phyloP scores from a whole-genome alignment of 2,888 invertebrate genomes.

The Lasioglossum pauxillum region DNA sequence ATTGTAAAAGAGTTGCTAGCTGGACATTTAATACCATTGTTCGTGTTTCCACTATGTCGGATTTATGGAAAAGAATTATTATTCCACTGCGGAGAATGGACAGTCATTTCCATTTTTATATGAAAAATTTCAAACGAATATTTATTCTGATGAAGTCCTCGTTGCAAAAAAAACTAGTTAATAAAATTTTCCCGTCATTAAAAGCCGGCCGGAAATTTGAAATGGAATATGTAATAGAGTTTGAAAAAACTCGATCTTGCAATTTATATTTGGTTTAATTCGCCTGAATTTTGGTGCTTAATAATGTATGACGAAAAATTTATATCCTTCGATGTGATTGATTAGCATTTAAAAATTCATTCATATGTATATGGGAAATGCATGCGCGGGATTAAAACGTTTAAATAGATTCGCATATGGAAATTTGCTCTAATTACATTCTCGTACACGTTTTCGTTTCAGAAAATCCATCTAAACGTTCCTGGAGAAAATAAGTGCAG shows the following conservation, averaged over 20 bases:
- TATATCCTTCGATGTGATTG: neutral
- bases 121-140: neutral
- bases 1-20: neutral
- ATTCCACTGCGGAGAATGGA: neutral
- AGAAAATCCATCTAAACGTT: too few relatives aligned
- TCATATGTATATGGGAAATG: neutral
- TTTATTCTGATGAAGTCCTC: neutral
- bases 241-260: neutral
- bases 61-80: neutral
- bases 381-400: neutral
- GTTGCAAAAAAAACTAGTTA: neutral
- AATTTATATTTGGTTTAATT: neutral
- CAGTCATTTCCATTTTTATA: neutral
- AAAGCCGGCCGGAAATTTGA: neutral
- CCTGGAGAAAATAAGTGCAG: neutral
- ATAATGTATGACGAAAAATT: neutral
- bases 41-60: neutral
- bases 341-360: neutral
- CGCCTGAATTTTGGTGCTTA: neutral
- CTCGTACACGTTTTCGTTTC: neutral
- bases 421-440: neutral
- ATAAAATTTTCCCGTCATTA: neutral
- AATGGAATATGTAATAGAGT: neutral
- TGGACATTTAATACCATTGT: neutral
- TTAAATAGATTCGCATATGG: neutral